Evolutionary conservation across 2,797 vertebrate genomes (phyloP).

Genomic region (Acanthornis magna): DNA sequence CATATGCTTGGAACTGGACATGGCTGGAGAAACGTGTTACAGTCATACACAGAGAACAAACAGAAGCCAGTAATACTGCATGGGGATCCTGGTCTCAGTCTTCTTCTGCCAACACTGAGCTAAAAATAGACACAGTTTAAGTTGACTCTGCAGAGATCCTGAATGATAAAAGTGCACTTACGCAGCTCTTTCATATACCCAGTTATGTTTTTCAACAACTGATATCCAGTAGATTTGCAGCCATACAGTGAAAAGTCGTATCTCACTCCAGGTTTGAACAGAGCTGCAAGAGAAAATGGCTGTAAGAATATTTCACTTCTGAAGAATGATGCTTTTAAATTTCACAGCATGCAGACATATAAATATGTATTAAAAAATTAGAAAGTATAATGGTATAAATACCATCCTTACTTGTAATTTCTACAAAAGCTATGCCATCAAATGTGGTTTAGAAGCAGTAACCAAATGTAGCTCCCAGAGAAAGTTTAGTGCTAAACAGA

Average conservation of each 20-base stretch:
- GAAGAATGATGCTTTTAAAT: background rate
- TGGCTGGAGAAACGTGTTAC: background rate
- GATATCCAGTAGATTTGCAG: conserved; percentile 74
- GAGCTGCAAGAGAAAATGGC: conserved; percentile 49
- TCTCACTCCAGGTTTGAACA: conserved; percentile 71
- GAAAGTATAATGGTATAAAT: background rate
- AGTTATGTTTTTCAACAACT: conserved; percentile 70
- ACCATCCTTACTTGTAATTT: background rate
- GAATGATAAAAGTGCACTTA: conserved; percentile 60
- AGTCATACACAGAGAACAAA: background rate
- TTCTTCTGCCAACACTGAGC: background rate
- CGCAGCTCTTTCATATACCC: conserved; percentile 77
- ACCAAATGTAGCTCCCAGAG: background rate
- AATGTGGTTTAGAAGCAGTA: background rate
- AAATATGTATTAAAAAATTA: background rate
- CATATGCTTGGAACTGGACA: background rate
- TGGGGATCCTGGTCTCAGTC: background rate
- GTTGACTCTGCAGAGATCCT: background rate
- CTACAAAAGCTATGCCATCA: background rate
- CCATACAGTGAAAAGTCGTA: conserved; percentile 75
- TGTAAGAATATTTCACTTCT: background rate
- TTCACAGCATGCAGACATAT: background rate
- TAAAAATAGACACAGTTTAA: background rate
- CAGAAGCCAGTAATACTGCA: background rate
- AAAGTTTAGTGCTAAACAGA: conserved; percentile 13